Evolutionary conservation across 2,797 vertebrate genomes (phyloP).

Genomic region (Fundulus diaphanus): DNA sequence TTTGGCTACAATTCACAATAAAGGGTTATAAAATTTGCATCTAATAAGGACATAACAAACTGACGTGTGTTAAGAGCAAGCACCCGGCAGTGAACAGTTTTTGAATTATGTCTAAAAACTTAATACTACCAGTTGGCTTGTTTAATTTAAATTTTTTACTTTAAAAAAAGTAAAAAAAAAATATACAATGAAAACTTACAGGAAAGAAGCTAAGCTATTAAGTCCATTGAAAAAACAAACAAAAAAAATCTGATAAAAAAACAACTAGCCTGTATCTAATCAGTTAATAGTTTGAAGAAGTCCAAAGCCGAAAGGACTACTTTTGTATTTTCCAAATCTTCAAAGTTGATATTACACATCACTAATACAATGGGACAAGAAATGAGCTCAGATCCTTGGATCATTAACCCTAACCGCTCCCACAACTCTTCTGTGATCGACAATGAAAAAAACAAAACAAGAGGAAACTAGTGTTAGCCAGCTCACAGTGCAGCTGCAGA

Average conservation of each 20-base stretch:
- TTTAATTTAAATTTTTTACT: too few species aligned
- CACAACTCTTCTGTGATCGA: not conserved
- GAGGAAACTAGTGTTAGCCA: constrained; percentile 33
- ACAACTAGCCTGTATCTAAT: not conserved
- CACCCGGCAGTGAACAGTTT: constrained; percentile 20
- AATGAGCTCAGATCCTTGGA: not conserved
- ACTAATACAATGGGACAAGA: not conserved
- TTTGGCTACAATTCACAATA: constrained; percentile 73
- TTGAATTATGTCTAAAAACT: constrained; percentile 14
- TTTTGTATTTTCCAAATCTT: not conserved
- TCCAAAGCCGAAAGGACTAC: not conserved
- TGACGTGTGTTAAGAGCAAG: constrained; percentile 64
- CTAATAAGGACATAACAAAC: constrained; percentile 48
- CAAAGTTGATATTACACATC: not conserved
- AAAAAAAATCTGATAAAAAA: not conserved
- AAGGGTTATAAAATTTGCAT: constrained; percentile 68
- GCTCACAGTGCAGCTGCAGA: constrained; percentile 75
- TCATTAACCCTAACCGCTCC: not conserved
- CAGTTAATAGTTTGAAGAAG: not conserved
- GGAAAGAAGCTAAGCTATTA: not conserved
- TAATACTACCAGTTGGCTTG: not conserved
- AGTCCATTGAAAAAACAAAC: not conserved
- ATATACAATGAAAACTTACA: not conserved
- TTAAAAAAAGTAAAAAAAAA: too few species aligned
- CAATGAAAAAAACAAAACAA: constrained; percentile 16